These are phyloP conservation scores for Ectobius pallidus DNA, from an alignment of 2,888 invertebrate species.

Conservation along the genomic window DNA sequence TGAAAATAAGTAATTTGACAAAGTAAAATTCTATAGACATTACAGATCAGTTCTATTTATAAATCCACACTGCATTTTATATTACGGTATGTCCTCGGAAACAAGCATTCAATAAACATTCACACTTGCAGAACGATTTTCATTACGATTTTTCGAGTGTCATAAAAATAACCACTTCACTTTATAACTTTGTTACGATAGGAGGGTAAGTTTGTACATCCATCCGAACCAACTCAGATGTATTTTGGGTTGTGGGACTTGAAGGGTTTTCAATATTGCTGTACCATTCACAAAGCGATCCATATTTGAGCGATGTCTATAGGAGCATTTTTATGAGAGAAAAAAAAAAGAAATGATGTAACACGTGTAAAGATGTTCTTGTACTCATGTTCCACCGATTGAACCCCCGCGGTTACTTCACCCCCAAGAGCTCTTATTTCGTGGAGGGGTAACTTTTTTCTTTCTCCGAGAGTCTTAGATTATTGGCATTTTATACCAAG, in stretches of 20 bases:
- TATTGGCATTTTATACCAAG: conserved; percentile 28
- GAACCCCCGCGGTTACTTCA: conserved; percentile 18
- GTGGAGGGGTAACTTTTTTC: conserved; percentile 10
- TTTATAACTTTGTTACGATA: too few species aligned
- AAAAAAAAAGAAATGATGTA: conserved; percentile 10
- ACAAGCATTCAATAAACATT: too few species aligned
- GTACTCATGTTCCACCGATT: conserved; percentile 26
- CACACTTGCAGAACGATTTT: too few species aligned
- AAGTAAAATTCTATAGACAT: too few species aligned
- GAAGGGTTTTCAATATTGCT: not conserved
- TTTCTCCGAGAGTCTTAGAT: conserved; percentile 19
- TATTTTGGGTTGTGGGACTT: not conserved
- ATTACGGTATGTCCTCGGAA: too few species aligned
- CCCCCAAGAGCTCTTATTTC: conserved; percentile 24
- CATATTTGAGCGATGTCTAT: not conserved
- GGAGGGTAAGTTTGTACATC: too few species aligned
- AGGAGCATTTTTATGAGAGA: not conserved
- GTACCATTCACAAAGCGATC: too few species aligned
- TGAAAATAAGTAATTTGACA: too few species aligned
- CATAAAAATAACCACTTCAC: too few species aligned
- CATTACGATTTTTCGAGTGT: too few species aligned
- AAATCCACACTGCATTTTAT: too few species aligned
- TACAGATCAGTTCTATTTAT: too few species aligned
- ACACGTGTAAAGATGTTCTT: conserved; percentile 21
- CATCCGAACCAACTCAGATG: not conserved